Evolutionary conservation across 2,797 vertebrate species (phyloP), one percentile per base, ranked within the genome.

Genomic region (Otolemur crassicaudatus): DNA sequence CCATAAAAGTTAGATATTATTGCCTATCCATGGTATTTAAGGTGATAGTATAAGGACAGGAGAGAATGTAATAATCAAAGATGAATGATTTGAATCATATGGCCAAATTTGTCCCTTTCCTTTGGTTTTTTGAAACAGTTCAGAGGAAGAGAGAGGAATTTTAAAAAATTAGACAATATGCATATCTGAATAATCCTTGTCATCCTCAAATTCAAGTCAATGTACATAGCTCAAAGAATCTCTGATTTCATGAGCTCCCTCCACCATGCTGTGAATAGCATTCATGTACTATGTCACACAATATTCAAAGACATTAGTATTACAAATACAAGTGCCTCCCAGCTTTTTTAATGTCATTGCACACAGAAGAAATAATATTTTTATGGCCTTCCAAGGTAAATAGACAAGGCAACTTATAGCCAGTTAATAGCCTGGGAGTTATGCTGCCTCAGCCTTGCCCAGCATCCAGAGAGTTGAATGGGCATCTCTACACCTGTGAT

Each of bases 61-160:
- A 79, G 0, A 37, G 65, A 56, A 61, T 81, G 12, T 34, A 77
- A 87, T 67, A 65, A 87, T 53, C 82, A 79, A 72, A 37, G 53
- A 31, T 84, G 31, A 91, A 46, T 80, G 58, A 90, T 72, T 75
- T 86, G 40, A 9, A 61, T 46, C 40, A 20, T 92, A 77, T 58
- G 29, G 29, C 31, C 69, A 73, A 67, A 23, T 89, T 75, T 85
- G 77, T 67, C 29, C 56, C 67, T 37, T 69, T 80, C 34, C 75
- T 91, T 69, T 69, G 14, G n/a, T 83, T 63, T 60, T 87, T 82
- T 83, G 46, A 87, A 94, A 79, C 40, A 94, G n/a, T 67, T 79
- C 17, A 29, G 67, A 23, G 53, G 19, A 81, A 81, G 49, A 87
- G 61, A 86, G 37, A 87, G n/a, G 9, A 23, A 14, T 65, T 60